Base-by-base conservation (phyloP, 2,797 vertebrate genomes). In the Ceyx erithaca region DNA sequence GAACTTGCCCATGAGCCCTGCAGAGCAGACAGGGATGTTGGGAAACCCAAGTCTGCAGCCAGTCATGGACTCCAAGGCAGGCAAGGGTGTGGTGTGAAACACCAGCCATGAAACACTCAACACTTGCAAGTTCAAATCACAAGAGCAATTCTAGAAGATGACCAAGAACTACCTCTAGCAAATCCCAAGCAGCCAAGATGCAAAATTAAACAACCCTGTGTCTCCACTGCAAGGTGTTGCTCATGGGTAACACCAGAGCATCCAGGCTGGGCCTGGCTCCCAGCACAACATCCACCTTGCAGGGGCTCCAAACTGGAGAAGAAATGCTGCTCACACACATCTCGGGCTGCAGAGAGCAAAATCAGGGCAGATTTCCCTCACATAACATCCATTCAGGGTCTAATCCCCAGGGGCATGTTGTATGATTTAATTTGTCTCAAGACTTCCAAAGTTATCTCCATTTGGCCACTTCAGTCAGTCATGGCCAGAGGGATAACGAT, bases 181-280 rank as follows among this genome's bases (percentile, higher is more conserved):
- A 66, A 69, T 3, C 19, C 63, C 59, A 51, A 15, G 3, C 77
- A 85, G 80, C 86, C 85, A 84, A 91, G 54, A 90, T 41, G 70
- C 41, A 64, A 79, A 72, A 81, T 62, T 64, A 87, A 87, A 26
- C 21, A 23, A 15, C 66, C 75, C 86, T 52, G 13, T 61, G 92
- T 85, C 94, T 92, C 90, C 3, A 20, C 80, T 76, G 70, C 87
- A 72, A 70, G 87, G 80, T 51, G 70, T 20, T 96, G 95, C 86
- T 95, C 89, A 75, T 86, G 90, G 94, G 91, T 55, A 87, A 92
- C 84, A 51, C 59, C 49, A 68, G 83, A 90, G 96, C 81, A 45
- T 4, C 55, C 78, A 80, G 95, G 93, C 82, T 20, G 83, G 80
- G 89, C 76, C 90, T 5, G n/a, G 2, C 31, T 90, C 89, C 66